These are phyloP conservation scores for Teleopsis dalmanni DNA, from an alignment of 1,140 invertebrate genomes.

Conservation along the genomic window DNA sequence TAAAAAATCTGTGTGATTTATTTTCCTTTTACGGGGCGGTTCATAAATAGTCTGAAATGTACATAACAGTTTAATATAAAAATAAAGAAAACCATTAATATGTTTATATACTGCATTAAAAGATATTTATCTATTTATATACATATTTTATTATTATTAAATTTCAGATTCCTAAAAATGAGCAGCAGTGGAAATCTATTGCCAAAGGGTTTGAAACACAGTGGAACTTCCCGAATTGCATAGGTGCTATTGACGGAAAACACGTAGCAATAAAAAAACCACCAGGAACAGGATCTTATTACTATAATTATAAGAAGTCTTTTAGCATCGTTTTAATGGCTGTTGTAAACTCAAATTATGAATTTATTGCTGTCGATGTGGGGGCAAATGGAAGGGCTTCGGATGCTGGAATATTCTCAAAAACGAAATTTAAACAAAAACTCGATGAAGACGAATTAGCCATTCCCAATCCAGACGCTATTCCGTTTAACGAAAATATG, in stretches of 20 bases:
- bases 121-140: too few relatives aligned
- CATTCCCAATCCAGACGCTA: slow-evolving; percentile 15
- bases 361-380: slow-evolving; percentile 28
- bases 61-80: too few relatives aligned
- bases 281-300: slow-evolving; percentile 14
- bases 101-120: too few relatives aligned
- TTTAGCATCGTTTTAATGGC: slow-evolving; percentile 1
- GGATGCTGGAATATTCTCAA: slow-evolving; percentile 33
- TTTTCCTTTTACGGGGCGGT: too few relatives aligned
- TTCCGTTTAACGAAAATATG: slow-evolving; percentile 17
- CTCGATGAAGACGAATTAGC: slow-evolving; percentile 15
- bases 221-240: neutral
- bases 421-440: slow-evolving; percentile 18
- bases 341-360: slow-evolving; percentile 16
- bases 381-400: slow-evolving; percentile 30
- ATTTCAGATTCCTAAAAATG: slow-evolving; percentile 4
- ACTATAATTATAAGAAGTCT: slow-evolving; percentile 18
- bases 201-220: neutral
- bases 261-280: neutral
- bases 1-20: too few relatives aligned
- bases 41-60: too few relatives aligned
- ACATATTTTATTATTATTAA: too few relatives aligned
- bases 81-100: too few relatives aligned
- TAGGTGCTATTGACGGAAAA: neutral
- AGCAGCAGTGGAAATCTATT: slow-evolving; percentile 20